Evolutionary conservation across 2,888 invertebrate genomes (phyloP), one percentile per base, ranked within the genome.

Genomic region (Anoplius nigerrimus): DNA sequence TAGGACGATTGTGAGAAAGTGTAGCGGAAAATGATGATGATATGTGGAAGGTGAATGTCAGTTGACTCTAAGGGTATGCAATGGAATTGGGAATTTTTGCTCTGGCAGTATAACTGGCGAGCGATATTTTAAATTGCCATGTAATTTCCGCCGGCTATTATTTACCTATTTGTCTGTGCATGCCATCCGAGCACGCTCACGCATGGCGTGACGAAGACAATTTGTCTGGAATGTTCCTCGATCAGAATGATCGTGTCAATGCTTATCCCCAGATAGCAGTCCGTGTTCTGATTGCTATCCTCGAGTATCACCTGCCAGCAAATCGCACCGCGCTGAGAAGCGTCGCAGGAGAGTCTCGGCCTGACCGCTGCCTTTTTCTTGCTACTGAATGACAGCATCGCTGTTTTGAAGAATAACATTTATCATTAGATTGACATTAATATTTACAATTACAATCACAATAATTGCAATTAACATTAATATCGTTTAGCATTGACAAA

Each of bases 241-340:
- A 98, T 93, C 15, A 98, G 90, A 22, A 97, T 96, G 58, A 98
- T 90, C 0, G 94, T 94, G 85, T 98, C 98, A 0, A 94, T 92
- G 2, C 97, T 97, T 65, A 98, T 93, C 0, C 95, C 97, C 83
- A 98, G 91, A 75, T 95, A 93, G 85, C 96, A 95, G 77, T 95
- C 95, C 20, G 96, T 89, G 66, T 84, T 87, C 89, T 93, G 93
- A 86, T 90, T 93, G 87, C 94, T 93, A 85, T 92, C 94, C 77
- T 93, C 93, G 57, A 94, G 88, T 85, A 94, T 92, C 59, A 96
- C 94, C 85, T 95, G 94, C 94, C 95, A 97, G 80, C 95, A 94
- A 76, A 96, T 92, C 4, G 96, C 96, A 16, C 96, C 96, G 72
- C 92, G 92, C 87, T 91, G 94, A 77, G 90, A 92, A 15, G 93